Evolutionary conservation across 2,888 invertebrate species (phyloP).

Genomic region (Cylloceria caligata): DNA sequence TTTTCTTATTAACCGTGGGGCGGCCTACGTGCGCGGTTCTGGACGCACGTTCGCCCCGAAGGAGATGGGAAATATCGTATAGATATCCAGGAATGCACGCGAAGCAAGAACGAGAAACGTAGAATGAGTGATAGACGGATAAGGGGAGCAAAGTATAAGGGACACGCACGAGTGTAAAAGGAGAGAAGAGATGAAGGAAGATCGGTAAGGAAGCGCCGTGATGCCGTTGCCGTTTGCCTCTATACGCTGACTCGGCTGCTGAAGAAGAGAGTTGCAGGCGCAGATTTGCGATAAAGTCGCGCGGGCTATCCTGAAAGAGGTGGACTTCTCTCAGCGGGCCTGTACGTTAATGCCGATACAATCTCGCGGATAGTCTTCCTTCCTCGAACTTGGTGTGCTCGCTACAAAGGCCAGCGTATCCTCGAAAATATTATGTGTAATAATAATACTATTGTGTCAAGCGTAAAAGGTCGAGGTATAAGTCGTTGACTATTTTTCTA

Average conservation of each 20-base stretch:
- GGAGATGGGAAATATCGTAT: slow-evolving; percentile 44
- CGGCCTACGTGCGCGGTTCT: slow-evolving; percentile 8
- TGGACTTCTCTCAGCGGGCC: slow-evolving; percentile 68
- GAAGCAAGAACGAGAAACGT: slow-evolving; percentile 37
- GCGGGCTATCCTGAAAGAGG: slow-evolving; percentile 62
- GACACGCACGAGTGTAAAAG: slow-evolving; percentile 34
- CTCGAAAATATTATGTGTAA: slow-evolving; percentile 13
- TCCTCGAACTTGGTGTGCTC: slow-evolving; percentile 31
- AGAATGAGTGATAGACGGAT: slow-evolving; percentile 57
- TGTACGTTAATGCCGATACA: slow-evolving; percentile 75
- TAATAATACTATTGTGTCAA: background rate
- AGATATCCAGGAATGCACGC: slow-evolving; percentile 55
- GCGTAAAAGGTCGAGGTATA: background rate
- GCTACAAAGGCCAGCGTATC: slow-evolving; percentile 7
- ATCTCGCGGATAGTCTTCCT: slow-evolving; percentile 70
- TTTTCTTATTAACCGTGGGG: slow-evolving; percentile 51
- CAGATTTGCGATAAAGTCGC: slow-evolving; percentile 71
- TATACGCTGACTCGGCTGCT: slow-evolving; percentile 6
- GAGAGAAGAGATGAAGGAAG: slow-evolving; percentile 47
- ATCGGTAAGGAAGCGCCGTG: slow-evolving; percentile 56
- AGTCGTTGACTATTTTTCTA: background rate
- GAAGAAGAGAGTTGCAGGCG: slow-evolving; percentile 68
- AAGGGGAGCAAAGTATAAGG: slow-evolving; percentile 37
- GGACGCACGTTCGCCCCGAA: slow-evolving; percentile 23
- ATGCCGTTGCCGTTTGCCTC: slow-evolving; percentile 36